A percentile compares a stretch with the other conserved stretches of the same genome.
These are phyloP conservation scores for Nesospiza acunhae DNA, from an alignment of 2,113 vertebrate genomes.

Conservation along the genomic window DNA sequence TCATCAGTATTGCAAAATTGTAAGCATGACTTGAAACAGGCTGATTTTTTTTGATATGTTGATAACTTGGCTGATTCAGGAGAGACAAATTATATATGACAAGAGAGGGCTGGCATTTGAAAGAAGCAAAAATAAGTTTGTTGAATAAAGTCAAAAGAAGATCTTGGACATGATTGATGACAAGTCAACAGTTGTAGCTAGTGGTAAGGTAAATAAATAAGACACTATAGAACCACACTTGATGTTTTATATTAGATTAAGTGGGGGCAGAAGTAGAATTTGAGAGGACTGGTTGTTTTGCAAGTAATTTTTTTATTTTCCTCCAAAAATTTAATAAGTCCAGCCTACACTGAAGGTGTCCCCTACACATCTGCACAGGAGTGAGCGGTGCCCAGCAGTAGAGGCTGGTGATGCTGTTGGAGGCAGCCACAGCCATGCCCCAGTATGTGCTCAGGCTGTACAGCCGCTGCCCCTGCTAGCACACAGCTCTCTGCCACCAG, in stretches of 20 bases:
- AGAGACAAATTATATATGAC: not conserved
- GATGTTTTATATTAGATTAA: not conserved
- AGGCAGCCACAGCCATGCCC: not conserved
- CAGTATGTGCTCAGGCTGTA: accelerated
- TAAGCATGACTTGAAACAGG: not conserved
- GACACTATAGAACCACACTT: not conserved
- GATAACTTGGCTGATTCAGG: not conserved
- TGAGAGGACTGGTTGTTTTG: not conserved
- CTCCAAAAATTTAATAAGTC: not conserved
- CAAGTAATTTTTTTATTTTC: not conserved
- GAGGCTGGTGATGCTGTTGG: accelerated
- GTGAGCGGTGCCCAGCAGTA: accelerated
- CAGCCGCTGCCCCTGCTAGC: accelerated
- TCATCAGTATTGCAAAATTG: not conserved
- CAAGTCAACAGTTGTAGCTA: not conserved
- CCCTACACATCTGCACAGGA: not conserved
- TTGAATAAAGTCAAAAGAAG: not conserved
- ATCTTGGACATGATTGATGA: not conserved
- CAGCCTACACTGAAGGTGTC: not conserved
- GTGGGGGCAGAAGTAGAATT: not conserved
- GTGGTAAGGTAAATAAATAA: not conserved
- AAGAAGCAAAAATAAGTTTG: not conserved
- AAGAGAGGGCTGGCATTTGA: not conserved
- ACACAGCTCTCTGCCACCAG: not conserved
- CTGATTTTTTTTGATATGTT: not conserved